These are phyloP conservation scores for Pluvianellus socialis DNA, from an alignment of 2,113 vertebrate genomes.

Conservation along the genomic window DNA sequence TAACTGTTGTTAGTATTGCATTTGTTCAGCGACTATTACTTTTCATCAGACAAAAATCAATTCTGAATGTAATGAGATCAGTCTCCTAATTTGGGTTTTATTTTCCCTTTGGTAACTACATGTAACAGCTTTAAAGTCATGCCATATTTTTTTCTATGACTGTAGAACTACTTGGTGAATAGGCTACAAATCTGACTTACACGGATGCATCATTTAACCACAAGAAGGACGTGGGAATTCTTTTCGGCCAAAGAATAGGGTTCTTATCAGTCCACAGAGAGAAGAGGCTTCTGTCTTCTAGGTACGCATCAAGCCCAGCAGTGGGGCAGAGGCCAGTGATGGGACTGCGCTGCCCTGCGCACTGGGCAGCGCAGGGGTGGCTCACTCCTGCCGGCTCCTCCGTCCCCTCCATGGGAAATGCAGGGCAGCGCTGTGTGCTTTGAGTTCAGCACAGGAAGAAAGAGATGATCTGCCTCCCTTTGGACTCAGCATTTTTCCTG, in stretches of 20 bases:
- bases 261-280: not conserved
- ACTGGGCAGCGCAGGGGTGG: not conserved
- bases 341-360: not conserved
- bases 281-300: not conserved
- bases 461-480: not conserved
- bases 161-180: not conserved
- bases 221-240: not conserved
- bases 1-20: not conserved
- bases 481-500: not conserved
- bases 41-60: not conserved
- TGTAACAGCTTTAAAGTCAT: not conserved
- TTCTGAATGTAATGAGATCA: not conserved
- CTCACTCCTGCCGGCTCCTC: fast-evolving
- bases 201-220: not conserved
- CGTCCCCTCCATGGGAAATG: not conserved
- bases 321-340: not conserved
- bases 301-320: not conserved
- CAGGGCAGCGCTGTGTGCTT: fast-evolving
- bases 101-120: not conserved
- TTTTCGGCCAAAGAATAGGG: not conserved
- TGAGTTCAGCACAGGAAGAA: not conserved
- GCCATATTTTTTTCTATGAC: not conserved
- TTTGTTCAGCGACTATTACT: not conserved
- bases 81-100: not conserved
- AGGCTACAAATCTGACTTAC: not conserved